These are phyloP conservation scores for Proctacanthus coquilletti DNA, from an alignment of 1,140 invertebrate genomes.

Conservation along the genomic window DNA sequence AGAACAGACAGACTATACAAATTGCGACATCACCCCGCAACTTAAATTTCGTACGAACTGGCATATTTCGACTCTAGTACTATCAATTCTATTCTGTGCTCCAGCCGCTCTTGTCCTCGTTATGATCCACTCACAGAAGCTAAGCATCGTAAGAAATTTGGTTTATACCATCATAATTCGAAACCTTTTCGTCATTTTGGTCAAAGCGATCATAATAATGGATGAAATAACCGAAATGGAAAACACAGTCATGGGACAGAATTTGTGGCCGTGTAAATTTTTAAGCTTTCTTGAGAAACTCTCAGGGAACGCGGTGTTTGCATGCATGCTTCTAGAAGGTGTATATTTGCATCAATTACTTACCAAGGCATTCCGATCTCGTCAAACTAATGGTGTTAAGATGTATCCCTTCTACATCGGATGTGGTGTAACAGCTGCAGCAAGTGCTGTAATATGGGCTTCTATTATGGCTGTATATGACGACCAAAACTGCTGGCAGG, in stretches of 20 bases:
- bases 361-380: not conserved
- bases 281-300: conserved; percentile 34
- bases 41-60: conserved; percentile 32
- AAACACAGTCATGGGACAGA: conserved; percentile 31
- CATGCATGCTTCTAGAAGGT: conserved; percentile 42
- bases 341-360: conserved; percentile 33
- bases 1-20: conserved; percentile 34
- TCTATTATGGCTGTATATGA: conserved; percentile 28
- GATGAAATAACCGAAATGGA: conserved; percentile 30
- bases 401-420: not conserved
- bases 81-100: conserved; percentile 32
- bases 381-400: not conserved
- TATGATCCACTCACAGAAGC: conserved; percentile 29
- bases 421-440: not conserved
- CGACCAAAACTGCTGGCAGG: conserved; percentile 37
- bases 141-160: conserved; percentile 38
- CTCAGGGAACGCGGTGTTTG: conserved; percentile 35
- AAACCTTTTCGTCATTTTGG: conserved; percentile 36
- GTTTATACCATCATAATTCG: conserved; percentile 36
- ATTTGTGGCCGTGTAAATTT: conserved; percentile 31
- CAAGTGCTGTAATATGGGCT: conserved; percentile 31
- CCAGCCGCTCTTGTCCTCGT: conserved; percentile 14
- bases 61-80: conserved; percentile 31
- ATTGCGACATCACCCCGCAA: conserved; percentile 34
- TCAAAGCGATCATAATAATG: conserved; percentile 33